These are phyloP conservation scores for Chaetodon trifasciatus DNA, from an alignment of 2,797 vertebrate species.

Conservation along the genomic window DNA sequence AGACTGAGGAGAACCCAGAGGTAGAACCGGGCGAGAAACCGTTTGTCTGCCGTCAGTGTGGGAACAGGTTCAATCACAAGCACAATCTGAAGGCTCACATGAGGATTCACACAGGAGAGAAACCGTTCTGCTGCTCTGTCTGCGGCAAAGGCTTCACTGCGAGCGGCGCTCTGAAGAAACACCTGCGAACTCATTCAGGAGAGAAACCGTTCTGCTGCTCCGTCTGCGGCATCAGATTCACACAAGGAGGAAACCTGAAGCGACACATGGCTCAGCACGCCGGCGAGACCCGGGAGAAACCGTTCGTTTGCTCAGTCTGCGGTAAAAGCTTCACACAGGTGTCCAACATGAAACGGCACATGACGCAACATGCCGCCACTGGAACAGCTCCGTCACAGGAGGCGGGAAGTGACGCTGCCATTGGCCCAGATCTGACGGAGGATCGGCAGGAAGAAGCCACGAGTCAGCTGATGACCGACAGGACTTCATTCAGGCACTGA, in stretches of 20 bases:
- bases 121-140: slow-evolving; percentile 15
- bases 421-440: background rate
- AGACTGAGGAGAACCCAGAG: background rate
- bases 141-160: slow-evolving; percentile 5
- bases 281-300: background rate
- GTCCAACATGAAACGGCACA: slow-evolving; percentile 36
- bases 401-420: background rate
- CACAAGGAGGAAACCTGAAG: slow-evolving; percentile 37
- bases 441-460: background rate
- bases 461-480: background rate
- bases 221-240: background rate
- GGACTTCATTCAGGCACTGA: too few relatives aligned
- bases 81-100: slow-evolving; percentile 43
- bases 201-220: slow-evolving; percentile 46
- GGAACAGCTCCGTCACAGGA: background rate
- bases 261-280: slow-evolving; percentile 45
- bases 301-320: background rate
- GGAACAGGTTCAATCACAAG: slow-evolving; percentile 41
- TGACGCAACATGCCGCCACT: background rate
- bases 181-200: slow-evolving; percentile 16
- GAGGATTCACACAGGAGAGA: slow-evolving; percentile 44
- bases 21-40: background rate
- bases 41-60: slow-evolving; percentile 36
- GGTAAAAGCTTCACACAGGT: slow-evolving; percentile 16
- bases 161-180: slow-evolving; percentile 9